These are phyloP conservation scores for Tyrophagus putrescentiae DNA, from an alignment of 1,140 invertebrate species.

Conservation along the genomic window DNA sequence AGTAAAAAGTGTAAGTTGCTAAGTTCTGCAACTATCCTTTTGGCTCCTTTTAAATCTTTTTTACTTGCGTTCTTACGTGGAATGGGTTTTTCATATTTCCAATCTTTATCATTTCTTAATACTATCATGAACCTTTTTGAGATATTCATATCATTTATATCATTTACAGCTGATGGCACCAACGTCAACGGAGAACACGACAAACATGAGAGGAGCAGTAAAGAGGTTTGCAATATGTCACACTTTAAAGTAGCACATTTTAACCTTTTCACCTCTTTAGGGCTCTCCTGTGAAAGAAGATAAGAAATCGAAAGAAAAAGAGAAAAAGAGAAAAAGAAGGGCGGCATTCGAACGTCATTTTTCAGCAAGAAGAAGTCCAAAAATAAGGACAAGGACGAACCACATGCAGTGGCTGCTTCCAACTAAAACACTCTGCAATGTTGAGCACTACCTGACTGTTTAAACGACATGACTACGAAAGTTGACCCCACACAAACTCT, in stretches of 20 bases:
- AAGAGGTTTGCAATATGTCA: slow-evolving; percentile 1
- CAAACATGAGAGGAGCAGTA: slow-evolving; percentile 8
- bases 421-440: background rate
- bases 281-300: slow-evolving; percentile 4
- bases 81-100: no score
- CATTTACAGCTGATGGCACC: background rate
- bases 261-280: background rate
- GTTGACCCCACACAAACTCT: background rate
- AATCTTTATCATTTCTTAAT: no score
- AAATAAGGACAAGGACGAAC: slow-evolving; percentile 10
- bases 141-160: no score
- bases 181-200: slow-evolving; percentile 9
- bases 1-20: no score
- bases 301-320: slow-evolving; percentile 3
- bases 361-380: slow-evolving; percentile 13
- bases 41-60: no score
- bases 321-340: slow-evolving; percentile 9
- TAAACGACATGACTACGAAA: no score
- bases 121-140: no score
- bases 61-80: no score
- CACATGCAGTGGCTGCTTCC: background rate
- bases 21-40: no score
- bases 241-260: background rate
- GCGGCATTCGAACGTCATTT: slow-evolving; percentile 6
- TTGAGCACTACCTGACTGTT: background rate